Evolutionary conservation across 2,888 invertebrate genomes (phyloP).

Genomic region (Cloeon dipterum): DNA sequence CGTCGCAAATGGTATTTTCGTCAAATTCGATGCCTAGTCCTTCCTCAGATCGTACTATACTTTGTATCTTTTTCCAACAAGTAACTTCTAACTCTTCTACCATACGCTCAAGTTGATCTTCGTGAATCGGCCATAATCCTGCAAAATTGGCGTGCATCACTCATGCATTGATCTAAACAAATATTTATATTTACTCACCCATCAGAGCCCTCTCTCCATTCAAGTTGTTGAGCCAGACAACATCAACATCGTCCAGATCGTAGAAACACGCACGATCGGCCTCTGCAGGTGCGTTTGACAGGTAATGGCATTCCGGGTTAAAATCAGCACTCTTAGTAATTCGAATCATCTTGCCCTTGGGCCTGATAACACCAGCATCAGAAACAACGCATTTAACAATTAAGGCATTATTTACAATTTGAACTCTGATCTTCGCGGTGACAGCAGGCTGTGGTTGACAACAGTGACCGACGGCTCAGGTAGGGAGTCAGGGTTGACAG

Average conservation of each 20-base stretch:
- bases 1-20: conserved; percentile 96
- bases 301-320: conserved; percentile 56
- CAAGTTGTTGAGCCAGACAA: conserved; percentile 64
- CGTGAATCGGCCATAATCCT: conserved; percentile 42
- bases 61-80: conserved; percentile 84
- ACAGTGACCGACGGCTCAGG: conserved; percentile 70
- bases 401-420: conserved; percentile 62
- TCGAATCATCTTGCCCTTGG: conserved; percentile 78
- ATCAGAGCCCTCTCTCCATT: conserved; percentile 64
- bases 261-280: conserved; percentile 88
- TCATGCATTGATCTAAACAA: neutral
- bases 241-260: conserved; percentile 84
- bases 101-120: conserved; percentile 74
- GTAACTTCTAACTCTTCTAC: conserved; percentile 82
- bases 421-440: conserved; percentile 42
- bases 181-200: conserved; percentile 15
- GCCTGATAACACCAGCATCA: conserved; percentile 36
- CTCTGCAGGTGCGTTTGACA: conserved; percentile 65
- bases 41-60: conserved; percentile 74
- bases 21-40: conserved; percentile 92
- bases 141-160: conserved; percentile 3
- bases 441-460: conserved; percentile 26
- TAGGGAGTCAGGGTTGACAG: conserved; percentile 81
- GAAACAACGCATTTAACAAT: too few relatives aligned
- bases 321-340: conserved; percentile 75